Evolutionary conservation across 2,113 vertebrate genomes (phyloP), one percentile per base, ranked within the genome.

Genomic region (Zosterops hypoxanthus): DNA sequence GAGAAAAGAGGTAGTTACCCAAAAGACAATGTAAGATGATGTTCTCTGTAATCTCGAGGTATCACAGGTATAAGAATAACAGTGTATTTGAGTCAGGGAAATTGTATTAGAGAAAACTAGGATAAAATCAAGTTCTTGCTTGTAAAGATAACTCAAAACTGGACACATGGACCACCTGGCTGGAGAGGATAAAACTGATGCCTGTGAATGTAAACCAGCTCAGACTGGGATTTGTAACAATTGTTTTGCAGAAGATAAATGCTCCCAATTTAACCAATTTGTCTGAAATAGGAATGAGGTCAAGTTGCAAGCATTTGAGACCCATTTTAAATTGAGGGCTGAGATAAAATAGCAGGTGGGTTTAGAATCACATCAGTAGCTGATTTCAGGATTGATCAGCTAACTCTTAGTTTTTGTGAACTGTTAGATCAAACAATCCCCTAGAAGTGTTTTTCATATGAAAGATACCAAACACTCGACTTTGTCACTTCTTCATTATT

Each of bases 141-240:
- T 75, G 34, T 65, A 69, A 87, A 56, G 28, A 9, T 60, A 61
- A 77, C 71, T 93, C 75, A 80, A 88, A 94, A 63, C 47, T 82
- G 33, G 34, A 63, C 56, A 50, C 26, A 42, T 0, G 0, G n/a
- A 63, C 31, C 22, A n/a, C n/a, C n/a, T n/a, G n/a, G n/a, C n/a
- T 33, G 47, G 42, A 70, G 10, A 41, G 12, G 11, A 46, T 76
- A 77, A 95, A 91, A 72, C 33, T 66, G 8, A 22, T 53, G 20
- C 55, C 4, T 56, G 5, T 52, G 39, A 52, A 68, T 36, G 34
- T 41, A 55, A 84, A 44, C 19, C 47, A 33, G 8, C 33, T 90
- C 39, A 89, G 42, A 47, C 18, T 55, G 36, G 36, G 25, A 39
- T 90, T 76, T 92, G 41, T 60, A 56, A 56, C 14, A 17, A 60